These are phyloP conservation scores for Amblyopsis rosae DNA, from an alignment of 2,113 vertebrate genomes.

Conservation along the genomic window DNA sequence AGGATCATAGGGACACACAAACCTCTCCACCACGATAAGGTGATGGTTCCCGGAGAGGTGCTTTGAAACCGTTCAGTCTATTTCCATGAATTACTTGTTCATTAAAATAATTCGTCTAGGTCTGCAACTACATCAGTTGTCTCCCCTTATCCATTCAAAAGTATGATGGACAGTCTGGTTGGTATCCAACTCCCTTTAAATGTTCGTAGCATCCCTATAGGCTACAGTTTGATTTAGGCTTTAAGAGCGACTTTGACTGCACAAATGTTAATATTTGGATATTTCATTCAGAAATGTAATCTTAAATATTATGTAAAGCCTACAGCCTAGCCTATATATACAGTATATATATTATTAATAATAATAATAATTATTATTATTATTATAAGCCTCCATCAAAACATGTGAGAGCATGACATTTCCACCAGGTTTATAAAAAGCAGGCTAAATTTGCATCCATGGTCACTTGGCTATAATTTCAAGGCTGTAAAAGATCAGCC, in stretches of 20 bases:
- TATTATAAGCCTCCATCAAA: too few species aligned
- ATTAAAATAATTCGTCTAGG: conserved; percentile 99
- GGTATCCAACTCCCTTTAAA: conserved; percentile 37
- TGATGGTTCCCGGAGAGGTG: too few species aligned
- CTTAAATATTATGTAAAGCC: too few species aligned
- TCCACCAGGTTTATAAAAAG: neutral
- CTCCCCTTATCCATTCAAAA: conserved; percentile 77
- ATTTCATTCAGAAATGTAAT: too few species aligned
- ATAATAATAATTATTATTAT: too few species aligned
- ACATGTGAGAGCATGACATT: too few species aligned
- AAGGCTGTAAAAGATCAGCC: neutral
- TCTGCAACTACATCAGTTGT: conserved; percentile 89
- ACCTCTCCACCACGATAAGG: too few species aligned
- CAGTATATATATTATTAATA: too few species aligned
- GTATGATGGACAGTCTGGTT: conserved; percentile 85
- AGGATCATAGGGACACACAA: too few species aligned
- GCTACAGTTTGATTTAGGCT: conserved; percentile 32
- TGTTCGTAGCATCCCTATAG: neutral
- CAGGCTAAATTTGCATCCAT: neutral
- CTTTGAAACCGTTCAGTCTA: conserved; percentile 98
- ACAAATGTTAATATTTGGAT: neutral
- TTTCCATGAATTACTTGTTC: conserved; percentile 99
- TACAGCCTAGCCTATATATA: too few species aligned
- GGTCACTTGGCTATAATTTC: neutral
- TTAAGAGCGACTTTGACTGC: neutral